Conservation (phyloP, 2,797 vertebrate species). For the Melanotaenia boesemani region DNA sequence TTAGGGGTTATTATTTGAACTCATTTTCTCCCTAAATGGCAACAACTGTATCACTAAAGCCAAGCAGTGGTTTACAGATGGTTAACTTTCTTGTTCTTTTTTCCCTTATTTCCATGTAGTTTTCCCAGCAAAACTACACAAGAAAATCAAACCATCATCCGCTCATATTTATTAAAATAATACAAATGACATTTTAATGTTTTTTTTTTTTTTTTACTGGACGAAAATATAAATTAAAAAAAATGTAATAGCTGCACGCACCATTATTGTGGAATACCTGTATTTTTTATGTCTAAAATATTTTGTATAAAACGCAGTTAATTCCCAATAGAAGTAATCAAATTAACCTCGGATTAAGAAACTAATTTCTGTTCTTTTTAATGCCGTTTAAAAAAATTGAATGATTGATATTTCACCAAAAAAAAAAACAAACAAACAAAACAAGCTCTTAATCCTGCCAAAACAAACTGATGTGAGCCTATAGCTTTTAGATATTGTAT, state of each 20-base stretch:
- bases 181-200: background rate
- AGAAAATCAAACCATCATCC: background rate
- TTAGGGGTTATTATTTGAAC: conserved; percentile 54
- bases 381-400: background rate
- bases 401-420: background rate
- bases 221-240: background rate
- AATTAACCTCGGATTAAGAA: background rate
- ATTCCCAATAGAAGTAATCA: background rate
- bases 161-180: conserved; percentile 10
- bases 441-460: background rate
- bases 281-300: background rate
- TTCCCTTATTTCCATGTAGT: background rate
- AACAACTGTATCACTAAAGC: conserved; percentile 27
- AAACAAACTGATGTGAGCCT: background rate
- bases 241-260: background rate
- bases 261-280: background rate
- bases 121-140: conserved; percentile 19
- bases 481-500: background rate
- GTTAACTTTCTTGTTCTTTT: background rate
- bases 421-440: background rate
- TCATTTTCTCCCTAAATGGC: conserved; percentile 37
- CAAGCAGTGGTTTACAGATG: conserved; percentile 7
- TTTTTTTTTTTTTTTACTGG: background rate
- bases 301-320: background rate
- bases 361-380: background rate